Base-by-base conservation (phyloP, 2,888 invertebrate genomes). In the Hirudinaria manillensis region DNA sequence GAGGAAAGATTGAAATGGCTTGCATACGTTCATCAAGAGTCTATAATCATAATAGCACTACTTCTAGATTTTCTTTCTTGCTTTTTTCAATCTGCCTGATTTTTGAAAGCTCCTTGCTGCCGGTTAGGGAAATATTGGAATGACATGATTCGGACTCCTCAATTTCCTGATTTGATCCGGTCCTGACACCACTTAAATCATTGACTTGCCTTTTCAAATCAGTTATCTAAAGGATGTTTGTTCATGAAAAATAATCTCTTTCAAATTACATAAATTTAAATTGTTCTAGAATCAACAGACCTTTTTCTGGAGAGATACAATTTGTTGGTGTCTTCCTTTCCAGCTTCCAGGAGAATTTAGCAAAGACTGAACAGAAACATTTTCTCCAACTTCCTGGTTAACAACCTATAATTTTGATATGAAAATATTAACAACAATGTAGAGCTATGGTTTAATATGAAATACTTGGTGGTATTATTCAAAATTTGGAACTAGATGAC, bases 311-410 rank as follows among this genome's bases (percentile, higher is more conserved):
- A 85, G 79, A 45, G 81, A 78, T 10, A 82, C 71, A 36, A 85
- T 83, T 76, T 84, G 83, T 76, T 85, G 84, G 19, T 83, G 79
- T 24, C 85, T 76, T 6, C 85, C 85, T 67, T 82, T 80, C 84
- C 84, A 85, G 71, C 80, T 81, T 7, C 81, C 81, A 24, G 76
- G 38, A 13, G 38, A 79, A 75, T 81, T 82, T 1, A 85, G 76
- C 38, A 85, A 78, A 3, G 81, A 75, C 78, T 84, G 83, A 16
- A 85, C 78, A 70, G 82, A 83, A 6, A 83, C 81, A 76, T 81
- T 82, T 34, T 85, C 85, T 32, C 86, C 86, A 10, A 85, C 79
- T 77, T 86, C 86, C 77, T 84, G 83, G 56, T 78, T 77, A 24
- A 85, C 75, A 27, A 84, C 83, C 82, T 85, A 76, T 2, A 77